A percentile compares a stretch with the other conserved stretches of the same genome.
Conservation (phyloP, 2,888 invertebrate species). For the Agrenia bidenticulata region DNA sequence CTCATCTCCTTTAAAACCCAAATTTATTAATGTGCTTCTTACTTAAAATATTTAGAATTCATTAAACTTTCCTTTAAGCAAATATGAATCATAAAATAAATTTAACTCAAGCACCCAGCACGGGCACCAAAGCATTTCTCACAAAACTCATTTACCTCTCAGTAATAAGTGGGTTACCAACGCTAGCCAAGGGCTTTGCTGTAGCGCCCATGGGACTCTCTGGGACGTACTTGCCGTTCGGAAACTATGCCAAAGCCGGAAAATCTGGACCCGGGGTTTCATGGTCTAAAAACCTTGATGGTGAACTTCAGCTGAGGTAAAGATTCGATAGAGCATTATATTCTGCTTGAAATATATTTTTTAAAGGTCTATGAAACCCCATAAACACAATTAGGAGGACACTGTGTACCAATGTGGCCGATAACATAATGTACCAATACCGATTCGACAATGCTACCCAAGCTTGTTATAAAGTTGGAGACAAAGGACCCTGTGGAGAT, state of each 20-base stretch:
- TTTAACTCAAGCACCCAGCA: no score
- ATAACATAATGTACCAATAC: slow-evolving; percentile 36
- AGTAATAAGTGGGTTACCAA: slow-evolving; percentile 4
- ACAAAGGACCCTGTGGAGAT: slow-evolving; percentile 41
- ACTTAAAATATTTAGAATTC: no score
- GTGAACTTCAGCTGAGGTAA: slow-evolving; percentile 28
- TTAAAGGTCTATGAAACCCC: neutral
- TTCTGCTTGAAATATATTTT: neutral
- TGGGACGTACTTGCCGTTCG: slow-evolving; percentile 39
- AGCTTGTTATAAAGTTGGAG: slow-evolving; percentile 38
- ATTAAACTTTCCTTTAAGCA: no score
- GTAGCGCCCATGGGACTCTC: slow-evolving; percentile 38
- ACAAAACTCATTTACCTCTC: no score
- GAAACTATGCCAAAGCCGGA: slow-evolving; percentile 41
- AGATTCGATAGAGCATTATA: neutral
- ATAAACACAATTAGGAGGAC: slow-evolving; percentile 22
- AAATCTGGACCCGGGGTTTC: slow-evolving; percentile 40
- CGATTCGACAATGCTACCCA: slow-evolving; percentile 37
- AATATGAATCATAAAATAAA: no score
- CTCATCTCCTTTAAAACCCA: no score
- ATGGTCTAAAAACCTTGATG: slow-evolving; percentile 43
- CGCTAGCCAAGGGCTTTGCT: slow-evolving; percentile 26
- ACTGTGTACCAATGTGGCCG: slow-evolving; percentile 33
- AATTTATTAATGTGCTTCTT: no score
- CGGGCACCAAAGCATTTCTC: no score